Evolutionary conservation across 2,113 vertebrate genomes (phyloP), one percentile per base, ranked within the genome.

Genomic region (Myotis lucifugus): DNA sequence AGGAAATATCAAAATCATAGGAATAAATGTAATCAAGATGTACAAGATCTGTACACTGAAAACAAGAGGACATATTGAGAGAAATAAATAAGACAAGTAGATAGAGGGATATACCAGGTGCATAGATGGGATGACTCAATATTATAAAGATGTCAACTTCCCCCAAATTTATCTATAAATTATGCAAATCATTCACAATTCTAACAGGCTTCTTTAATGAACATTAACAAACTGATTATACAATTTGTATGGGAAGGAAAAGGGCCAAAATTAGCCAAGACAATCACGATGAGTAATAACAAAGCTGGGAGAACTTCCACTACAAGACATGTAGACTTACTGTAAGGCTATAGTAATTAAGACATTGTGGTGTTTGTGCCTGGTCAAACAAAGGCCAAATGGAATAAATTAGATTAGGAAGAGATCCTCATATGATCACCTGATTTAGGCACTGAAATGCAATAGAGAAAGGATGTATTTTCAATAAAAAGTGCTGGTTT

Each of bases 51-150:
- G 73, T 88, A n/a, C 56, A 37, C 11, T 90, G 56, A 78, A 87
- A 92, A 29, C 17, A 85, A 74, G 78, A 85, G 74, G 78, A 88
- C 10, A 46, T 54, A 52, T 3, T 91, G 89, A 93, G 64, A 87
- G 81, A 91, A 93, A 81, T 73, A 40, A 89, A 42, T 37, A 81
- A 85, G 48, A 70, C 54, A 46, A 89, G 25, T 46, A 73, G 87
- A 42, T 82, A 37, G 42, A 89, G 27, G 81, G 73, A 66, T 94
- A 70, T 64, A 85, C 73, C 17, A 46, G 94, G n/a, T 95, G 91
- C 84, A 88, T 77, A 66, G 73, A 76, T 37, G 50, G 67, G 32
- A 29, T 76, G 34, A 85, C n/a, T 96, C n/a, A 94, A 15, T 76
- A 32, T 69, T n/a, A 27, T 91, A 70, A 87, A 91, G 42, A 84